phyloP scores from a whole-genome alignment of 2,888 invertebrate species.

The Acrocyrtus sp. region DNA sequence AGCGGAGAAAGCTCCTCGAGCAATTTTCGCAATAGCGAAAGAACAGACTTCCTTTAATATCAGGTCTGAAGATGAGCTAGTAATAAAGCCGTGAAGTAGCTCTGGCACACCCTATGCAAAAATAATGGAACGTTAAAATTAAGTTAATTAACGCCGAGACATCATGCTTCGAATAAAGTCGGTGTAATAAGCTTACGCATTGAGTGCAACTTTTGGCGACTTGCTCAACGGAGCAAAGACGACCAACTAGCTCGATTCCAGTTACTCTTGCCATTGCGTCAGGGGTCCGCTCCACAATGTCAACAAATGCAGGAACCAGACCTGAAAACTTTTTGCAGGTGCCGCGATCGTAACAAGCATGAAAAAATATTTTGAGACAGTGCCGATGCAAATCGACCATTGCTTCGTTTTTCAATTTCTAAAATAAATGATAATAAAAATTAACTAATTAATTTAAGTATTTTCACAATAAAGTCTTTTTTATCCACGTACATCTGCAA shows the following conservation, averaged over 20 bases:
- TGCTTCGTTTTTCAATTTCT: constrained; percentile 52
- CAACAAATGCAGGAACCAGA: constrained; percentile 24
- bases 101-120: constrained; percentile 16
- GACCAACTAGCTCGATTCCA: constrained; percentile 35
- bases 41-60: constrained; percentile 30
- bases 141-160: background rate
- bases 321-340: constrained; percentile 22
- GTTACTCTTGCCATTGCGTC: constrained; percentile 20
- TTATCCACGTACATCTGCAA: constrained; percentile 35
- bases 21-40: constrained; percentile 25
- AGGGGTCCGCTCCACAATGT: constrained; percentile 35
- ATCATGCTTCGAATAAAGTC: background rate
- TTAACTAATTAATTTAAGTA: background rate
- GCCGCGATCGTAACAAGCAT: constrained; percentile 12
- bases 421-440: background rate
- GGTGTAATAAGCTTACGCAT: constrained; percentile 14
- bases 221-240: constrained; percentile 23
- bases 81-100: background rate
- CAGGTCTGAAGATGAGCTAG: constrained; percentile 3
- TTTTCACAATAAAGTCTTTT: background rate
- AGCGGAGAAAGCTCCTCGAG: constrained; percentile 13
- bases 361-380: constrained; percentile 49
- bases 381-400: constrained; percentile 56
- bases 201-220: constrained; percentile 40
- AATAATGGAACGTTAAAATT: background rate